These are phyloP conservation scores for Phoronis australis DNA, from an alignment of 2,888 invertebrate species.

Conservation along the genomic window DNA sequence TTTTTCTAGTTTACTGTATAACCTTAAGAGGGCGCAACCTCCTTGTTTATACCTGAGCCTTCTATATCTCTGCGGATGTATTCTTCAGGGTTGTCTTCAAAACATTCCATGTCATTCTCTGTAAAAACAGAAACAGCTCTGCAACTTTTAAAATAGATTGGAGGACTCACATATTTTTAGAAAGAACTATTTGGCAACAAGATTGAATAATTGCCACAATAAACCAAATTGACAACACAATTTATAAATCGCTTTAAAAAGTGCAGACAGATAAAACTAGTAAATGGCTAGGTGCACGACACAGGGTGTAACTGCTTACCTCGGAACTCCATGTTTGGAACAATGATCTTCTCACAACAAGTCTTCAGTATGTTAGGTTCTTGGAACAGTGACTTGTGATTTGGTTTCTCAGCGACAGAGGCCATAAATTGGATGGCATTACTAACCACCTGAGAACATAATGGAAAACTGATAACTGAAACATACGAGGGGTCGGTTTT, in stretches of 20 bases:
- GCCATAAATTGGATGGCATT: slow-evolving; percentile 93
- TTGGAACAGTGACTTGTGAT: slow-evolving; percentile 83
- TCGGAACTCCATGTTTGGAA: slow-evolving; percentile 96
- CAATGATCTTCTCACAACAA: slow-evolving; percentile 97
- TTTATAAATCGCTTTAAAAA: no score
- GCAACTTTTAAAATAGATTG: not conserved
- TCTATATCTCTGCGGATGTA: slow-evolving; percentile 76
- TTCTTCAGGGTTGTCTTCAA: slow-evolving; percentile 97
- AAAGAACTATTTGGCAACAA: not conserved
- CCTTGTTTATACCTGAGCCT: slow-evolving; percentile 71
- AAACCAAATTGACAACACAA: not conserved
- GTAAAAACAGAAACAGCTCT: slow-evolving; percentile 21
- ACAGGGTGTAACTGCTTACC: slow-evolving; percentile 59
- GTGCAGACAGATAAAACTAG: no score
- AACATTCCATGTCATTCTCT: slow-evolving; percentile 81
- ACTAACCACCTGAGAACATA: slow-evolving; percentile 74
- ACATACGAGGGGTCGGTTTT: no score
- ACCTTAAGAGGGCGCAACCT: no score
- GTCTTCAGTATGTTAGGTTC: slow-evolving; percentile 78
- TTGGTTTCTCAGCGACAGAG: slow-evolving; percentile 84
- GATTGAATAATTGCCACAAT: not conserved
- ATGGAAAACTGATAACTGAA: no score
- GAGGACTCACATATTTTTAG: not conserved
- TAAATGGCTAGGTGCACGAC: not conserved
- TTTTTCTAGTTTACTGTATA: no score